These are phyloP conservation scores for Trypoxylus dichotomus DNA, from an alignment of 1,140 invertebrate species.

Conservation along the genomic window DNA sequence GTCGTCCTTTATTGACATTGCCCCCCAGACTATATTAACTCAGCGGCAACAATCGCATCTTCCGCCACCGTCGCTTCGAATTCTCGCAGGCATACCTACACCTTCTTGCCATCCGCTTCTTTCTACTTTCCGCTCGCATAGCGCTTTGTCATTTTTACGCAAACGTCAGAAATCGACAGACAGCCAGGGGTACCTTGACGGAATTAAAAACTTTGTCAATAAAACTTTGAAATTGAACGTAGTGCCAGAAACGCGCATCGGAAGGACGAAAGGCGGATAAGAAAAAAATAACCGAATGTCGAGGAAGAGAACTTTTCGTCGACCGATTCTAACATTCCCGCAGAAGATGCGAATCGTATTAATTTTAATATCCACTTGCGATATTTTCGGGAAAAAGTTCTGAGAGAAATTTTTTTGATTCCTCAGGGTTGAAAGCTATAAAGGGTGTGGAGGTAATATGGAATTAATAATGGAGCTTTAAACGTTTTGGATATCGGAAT, in stretches of 20 bases:
- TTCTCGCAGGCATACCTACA: background rate
- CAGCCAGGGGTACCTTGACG: background rate
- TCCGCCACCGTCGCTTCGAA: too few species aligned
- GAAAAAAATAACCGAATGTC: background rate
- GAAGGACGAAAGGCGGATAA: background rate
- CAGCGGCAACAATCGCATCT: background rate
- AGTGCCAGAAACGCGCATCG: background rate
- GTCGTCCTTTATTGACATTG: background rate
- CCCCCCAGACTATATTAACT: background rate
- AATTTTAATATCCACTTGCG: background rate
- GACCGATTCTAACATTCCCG: background rate
- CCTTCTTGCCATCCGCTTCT: background rate
- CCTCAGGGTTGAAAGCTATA: too few species aligned
- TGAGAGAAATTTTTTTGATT: background rate
- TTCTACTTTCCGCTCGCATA: background rate
- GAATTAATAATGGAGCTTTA: too few species aligned
- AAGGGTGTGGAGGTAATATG: too few species aligned
- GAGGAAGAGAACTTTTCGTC: background rate
- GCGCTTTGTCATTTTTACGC: background rate
- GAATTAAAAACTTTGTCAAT: slow-evolving; percentile 26
- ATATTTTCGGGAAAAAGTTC: background rate
- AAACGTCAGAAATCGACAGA: background rate
- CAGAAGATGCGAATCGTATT: background rate
- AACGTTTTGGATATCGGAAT: too few species aligned
- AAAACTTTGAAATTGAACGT: slow-evolving; percentile 24